Conservation (phyloP, 1,140 invertebrate genomes). For the Trichonephila clavipes region DNA sequence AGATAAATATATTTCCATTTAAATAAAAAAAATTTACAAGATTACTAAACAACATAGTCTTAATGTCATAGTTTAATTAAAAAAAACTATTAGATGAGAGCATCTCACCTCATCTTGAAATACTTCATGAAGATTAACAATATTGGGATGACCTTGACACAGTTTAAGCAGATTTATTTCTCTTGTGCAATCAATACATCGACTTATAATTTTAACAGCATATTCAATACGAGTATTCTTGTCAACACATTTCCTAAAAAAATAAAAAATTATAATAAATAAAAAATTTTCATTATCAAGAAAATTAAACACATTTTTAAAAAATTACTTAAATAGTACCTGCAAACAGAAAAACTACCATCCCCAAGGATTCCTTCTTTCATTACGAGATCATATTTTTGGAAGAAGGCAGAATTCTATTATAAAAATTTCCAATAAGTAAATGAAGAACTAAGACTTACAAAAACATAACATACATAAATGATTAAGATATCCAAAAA, state of each 20-base stretch:
- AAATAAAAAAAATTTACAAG: too few relatives aligned
- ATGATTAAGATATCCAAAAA: too few relatives aligned
- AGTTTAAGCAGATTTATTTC: slow-evolving; percentile 89
- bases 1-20: too few relatives aligned
- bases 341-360: slow-evolving; percentile 93
- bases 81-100: slow-evolving; percentile 35
- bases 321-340: slow-evolving; percentile 78
- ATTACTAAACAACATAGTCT: too few relatives aligned
- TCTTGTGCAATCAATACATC: slow-evolving; percentile 87
- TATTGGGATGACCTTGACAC: slow-evolving; percentile 93
- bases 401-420: slow-evolving; percentile 92
- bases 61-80: neutral
- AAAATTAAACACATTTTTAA: neutral
- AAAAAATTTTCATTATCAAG: too few relatives aligned
- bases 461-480: neutral
- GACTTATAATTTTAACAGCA: slow-evolving; percentile 94
- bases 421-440: neutral
- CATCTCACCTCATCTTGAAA: slow-evolving; percentile 87
- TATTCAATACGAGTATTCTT: slow-evolving; percentile 87
- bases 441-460: neutral
- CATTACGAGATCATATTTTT: slow-evolving; percentile 89
- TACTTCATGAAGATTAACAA: slow-evolving; percentile 92
- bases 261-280: neutral
- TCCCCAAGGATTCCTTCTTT: slow-evolving; percentile 88
- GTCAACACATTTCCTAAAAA: slow-evolving; percentile 87